phyloP scores from a whole-genome alignment of 1,140 invertebrate species.

The Leptinotarsa texana region DNA sequence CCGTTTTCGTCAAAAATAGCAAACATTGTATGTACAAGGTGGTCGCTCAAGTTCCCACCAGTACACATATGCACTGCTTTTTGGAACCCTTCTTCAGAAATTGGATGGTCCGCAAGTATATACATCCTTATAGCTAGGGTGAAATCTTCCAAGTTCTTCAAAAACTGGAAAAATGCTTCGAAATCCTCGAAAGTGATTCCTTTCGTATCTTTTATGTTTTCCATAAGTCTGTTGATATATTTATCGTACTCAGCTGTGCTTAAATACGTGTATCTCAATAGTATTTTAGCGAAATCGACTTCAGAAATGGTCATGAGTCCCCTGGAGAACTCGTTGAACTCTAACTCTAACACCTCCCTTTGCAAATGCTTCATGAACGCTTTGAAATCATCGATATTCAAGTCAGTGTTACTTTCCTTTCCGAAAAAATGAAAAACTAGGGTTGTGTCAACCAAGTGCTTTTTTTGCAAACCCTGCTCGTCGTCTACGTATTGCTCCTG shows the following conservation, averaged over 20 bases:
- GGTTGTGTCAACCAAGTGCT: constrained; percentile 85
- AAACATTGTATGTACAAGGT: constrained; percentile 92
- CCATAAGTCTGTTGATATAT: constrained; percentile 78
- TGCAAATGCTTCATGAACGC: constrained; percentile 96
- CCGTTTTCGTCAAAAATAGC: constrained; percentile 97
- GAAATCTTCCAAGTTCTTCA: constrained; percentile 97
- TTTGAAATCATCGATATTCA: constrained; percentile 91
- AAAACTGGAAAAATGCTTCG: constrained; percentile 93
- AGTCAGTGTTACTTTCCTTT: constrained; percentile 84
- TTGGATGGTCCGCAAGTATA: constrained; percentile 92
- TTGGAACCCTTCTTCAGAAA: constrained; percentile 95
- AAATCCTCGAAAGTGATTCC: constrained; percentile 95
- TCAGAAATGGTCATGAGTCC: constrained; percentile 91
- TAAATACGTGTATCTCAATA: constrained; percentile 89
- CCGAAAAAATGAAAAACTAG: constrained; percentile 96
- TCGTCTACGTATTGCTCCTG: constrained; percentile 70
- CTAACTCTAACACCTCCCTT: constrained; percentile 92
- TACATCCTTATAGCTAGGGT: constrained; percentile 98
- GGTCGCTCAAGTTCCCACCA: constrained; percentile 79
- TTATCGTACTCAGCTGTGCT: constrained; percentile 85
- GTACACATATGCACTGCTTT: constrained; percentile 96
- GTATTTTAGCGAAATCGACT: constrained; percentile 94
- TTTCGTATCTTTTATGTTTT: constrained; percentile 72
- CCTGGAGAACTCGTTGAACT: constrained; percentile 93
- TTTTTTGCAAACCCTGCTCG: constrained; percentile 76